A percentile compares a stretch with the other conserved stretches of the same genome.
phyloP scores from a whole-genome alignment of 2,888 invertebrate species.

The Malthinus flaveolus region DNA sequence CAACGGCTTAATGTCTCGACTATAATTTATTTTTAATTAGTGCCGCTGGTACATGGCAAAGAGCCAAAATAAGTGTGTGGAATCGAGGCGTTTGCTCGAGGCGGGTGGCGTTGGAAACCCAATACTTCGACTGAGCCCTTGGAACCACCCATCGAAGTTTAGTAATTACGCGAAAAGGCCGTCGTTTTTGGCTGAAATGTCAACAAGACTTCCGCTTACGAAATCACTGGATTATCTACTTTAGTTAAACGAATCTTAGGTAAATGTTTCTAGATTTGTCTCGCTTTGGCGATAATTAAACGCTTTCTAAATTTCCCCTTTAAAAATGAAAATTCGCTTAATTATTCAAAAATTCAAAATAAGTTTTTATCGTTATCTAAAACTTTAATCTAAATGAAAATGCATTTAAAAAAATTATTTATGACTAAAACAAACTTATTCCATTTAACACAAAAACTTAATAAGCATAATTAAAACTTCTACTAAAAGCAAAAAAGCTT shows the following conservation, averaged over 20 bases:
- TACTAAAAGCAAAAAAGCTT: conserved; percentile 34
- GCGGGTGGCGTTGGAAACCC: conserved; percentile 22
- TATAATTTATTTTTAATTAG: conserved; percentile 45
- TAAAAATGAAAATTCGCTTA: neutral
- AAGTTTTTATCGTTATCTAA: neutral
- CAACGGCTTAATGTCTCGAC: conserved; percentile 30
- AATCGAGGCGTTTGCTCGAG: conserved; percentile 16
- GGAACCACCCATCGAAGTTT: conserved; percentile 39
- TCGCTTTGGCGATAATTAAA: conserved; percentile 6
- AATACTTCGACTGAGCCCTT: conserved; percentile 31
- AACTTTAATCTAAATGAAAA: neutral
- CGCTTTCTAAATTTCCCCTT: too few relatives aligned
- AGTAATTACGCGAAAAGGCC: conserved; percentile 40
- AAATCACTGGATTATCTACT: conserved; percentile 36
- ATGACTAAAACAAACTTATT: conserved; percentile 44
- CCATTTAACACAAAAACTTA: conserved; percentile 47
- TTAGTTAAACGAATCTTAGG: conserved; percentile 20
- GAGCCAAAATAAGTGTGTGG: conserved; percentile 34
- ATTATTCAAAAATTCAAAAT: conserved; percentile 2
- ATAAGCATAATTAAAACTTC: conserved; percentile 48
- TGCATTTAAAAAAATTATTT: conserved; percentile 36
- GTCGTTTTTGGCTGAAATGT: conserved; percentile 39
- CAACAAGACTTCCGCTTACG: conserved; percentile 40
- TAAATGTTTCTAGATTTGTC: conserved; percentile 11
- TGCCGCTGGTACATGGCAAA: conserved; percentile 35